phyloP scores from a whole-genome alignment of 2,888 invertebrate genomes.

The Watsonalla cultraria region DNA sequence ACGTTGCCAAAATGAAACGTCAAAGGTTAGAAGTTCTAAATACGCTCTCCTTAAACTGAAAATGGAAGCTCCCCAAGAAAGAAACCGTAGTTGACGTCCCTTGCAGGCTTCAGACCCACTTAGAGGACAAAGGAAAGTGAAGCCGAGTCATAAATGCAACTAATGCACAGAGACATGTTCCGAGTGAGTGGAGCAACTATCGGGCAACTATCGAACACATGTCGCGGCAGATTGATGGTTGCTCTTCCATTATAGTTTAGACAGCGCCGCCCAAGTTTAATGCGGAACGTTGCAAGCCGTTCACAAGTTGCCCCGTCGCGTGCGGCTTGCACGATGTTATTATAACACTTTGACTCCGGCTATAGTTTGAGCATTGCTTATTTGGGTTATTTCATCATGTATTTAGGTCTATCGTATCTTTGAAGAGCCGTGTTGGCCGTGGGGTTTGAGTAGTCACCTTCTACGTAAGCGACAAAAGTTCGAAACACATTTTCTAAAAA shows the following conservation, averaged over 20 bases:
- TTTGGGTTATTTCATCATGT: background rate
- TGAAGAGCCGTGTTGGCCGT: too few relatives aligned
- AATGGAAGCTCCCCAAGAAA: too few relatives aligned
- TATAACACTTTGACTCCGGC: background rate
- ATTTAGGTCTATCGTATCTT: too few relatives aligned
- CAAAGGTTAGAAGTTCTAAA: too few relatives aligned
- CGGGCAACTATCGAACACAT: background rate
- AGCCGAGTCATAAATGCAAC: background rate
- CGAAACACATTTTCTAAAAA: too few relatives aligned
- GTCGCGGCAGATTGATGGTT: constrained; percentile 14
- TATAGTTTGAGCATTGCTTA: background rate
- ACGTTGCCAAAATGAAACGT: too few relatives aligned
- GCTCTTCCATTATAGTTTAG: constrained; percentile 19
- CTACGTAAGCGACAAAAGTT: too few relatives aligned
- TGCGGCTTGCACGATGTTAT: background rate
- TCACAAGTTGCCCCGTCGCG: constrained; percentile 8
- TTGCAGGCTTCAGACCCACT: too few relatives aligned
- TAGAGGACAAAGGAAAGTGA: too few relatives aligned
- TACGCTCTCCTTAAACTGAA: too few relatives aligned
- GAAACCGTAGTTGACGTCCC: too few relatives aligned
- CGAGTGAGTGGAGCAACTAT: background rate
- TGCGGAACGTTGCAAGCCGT: constrained; percentile 8
- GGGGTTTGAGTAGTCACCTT: too few relatives aligned
- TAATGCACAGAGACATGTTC: background rate
- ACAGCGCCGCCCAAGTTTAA: constrained; percentile 17